Evolutionary conservation across 2,888 invertebrate species (phyloP).

Genomic region (Diarsia mendica): DNA sequence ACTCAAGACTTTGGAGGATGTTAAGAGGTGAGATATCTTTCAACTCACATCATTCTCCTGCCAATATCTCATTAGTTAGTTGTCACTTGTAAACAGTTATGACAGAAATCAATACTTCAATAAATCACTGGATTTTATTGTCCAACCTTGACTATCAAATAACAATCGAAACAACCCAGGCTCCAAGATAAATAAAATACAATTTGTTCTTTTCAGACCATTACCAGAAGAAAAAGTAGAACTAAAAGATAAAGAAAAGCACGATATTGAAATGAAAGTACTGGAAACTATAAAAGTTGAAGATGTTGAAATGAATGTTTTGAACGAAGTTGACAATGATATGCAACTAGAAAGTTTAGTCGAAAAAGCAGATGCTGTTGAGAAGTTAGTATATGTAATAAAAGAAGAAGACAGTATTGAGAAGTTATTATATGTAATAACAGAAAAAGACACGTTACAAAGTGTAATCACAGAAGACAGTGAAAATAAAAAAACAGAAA

Average conservation of each 20-base stretch:
- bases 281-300: constrained; percentile 2
- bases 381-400: not conserved
- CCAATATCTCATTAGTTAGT: not conserved
- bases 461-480: not conserved
- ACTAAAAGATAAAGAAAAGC: not conserved
- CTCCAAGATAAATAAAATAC: not conserved
- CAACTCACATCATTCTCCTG: not conserved
- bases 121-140: not conserved
- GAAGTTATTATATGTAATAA: not conserved
- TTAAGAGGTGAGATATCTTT: constrained; percentile 70
- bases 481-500: not conserved
- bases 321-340: not conserved
- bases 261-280: constrained; percentile 27
- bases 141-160: not conserved
- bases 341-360: not conserved
- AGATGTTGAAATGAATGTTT: constrained; percentile 39
- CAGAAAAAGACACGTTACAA: constrained; percentile 2
- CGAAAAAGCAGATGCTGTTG: not conserved
- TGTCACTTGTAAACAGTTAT: not conserved
- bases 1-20: constrained; percentile 80
- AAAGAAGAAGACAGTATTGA: not conserved
- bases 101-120: not conserved
- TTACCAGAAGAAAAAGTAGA: constrained; percentile 29
- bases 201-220: constrained; percentile 63
- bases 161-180: not conserved